Evolutionary conservation across 2,888 invertebrate species (phyloP).

Genomic region (Agonopterix alstromeriana): DNA sequence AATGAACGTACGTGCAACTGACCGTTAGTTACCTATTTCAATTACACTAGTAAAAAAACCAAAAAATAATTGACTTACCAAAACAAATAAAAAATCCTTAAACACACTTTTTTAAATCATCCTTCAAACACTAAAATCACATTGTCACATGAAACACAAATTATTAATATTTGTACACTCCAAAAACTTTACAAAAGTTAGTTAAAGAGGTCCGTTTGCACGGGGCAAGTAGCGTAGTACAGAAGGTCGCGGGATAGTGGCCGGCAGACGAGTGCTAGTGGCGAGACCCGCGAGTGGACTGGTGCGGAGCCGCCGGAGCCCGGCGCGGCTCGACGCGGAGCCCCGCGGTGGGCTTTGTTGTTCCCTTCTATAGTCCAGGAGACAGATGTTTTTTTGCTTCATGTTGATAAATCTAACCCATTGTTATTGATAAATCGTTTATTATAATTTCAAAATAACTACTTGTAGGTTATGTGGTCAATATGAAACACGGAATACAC

Average conservation of each 20-base stretch:
- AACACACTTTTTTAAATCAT: too few relatives aligned
- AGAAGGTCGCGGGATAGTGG: neutral
- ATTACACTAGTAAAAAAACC: too few relatives aligned
- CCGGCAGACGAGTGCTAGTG: neutral
- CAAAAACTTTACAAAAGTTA: neutral
- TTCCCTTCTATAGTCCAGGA: neutral
- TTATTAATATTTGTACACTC: neutral
- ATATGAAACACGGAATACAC: too few relatives aligned
- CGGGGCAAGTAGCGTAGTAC: neutral
- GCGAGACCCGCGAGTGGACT: slow-evolving; percentile 14
- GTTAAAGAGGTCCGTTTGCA: neutral
- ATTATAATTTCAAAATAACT: too few relatives aligned
- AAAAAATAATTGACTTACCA: too few relatives aligned
- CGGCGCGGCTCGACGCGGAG: neutral
- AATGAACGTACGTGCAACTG: too few relatives aligned
- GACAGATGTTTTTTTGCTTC: neutral
- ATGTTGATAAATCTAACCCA: too few relatives aligned
- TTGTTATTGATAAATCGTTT: too few relatives aligned
- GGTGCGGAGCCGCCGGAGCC: neutral
- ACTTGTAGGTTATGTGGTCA: too few relatives aligned
- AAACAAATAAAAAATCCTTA: too few relatives aligned
- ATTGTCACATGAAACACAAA: neutral
- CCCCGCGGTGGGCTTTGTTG: neutral
- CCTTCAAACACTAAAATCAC: neutral
- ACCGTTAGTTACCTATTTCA: too few relatives aligned